Conservation (phyloP, 2,888 invertebrate species). For the Pachydiplax longipennis region DNA sequence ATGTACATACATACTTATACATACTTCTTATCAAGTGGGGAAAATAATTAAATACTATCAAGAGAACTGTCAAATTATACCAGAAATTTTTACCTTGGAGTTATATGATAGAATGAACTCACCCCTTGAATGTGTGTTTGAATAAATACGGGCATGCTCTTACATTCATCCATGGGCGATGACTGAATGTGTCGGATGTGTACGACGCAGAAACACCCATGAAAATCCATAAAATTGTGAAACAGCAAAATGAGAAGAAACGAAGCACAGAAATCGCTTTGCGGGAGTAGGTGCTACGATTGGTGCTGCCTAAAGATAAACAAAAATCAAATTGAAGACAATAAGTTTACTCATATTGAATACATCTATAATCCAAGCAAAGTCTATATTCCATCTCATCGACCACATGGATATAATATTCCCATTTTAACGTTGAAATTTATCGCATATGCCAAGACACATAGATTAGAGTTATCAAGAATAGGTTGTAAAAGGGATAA, state of each 20-base stretch:
- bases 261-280: background rate
- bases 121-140: background rate
- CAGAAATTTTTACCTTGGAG: background rate
- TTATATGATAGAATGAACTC: background rate
- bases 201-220: background rate
- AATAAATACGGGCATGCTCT: constrained; percentile 1
- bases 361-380: too few relatives aligned
- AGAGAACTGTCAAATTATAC: too few relatives aligned
- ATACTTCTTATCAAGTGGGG: too few relatives aligned
- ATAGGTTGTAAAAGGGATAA: too few relatives aligned
- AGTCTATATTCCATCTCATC: background rate
- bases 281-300: background rate
- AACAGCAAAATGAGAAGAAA: background rate
- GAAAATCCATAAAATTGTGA: constrained; percentile 12
- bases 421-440: too few relatives aligned
- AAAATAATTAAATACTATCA: too few relatives aligned
- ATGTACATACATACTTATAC: too few relatives aligned
- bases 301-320: background rate
- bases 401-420: background rate
- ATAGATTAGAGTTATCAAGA: too few relatives aligned
- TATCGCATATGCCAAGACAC: too few relatives aligned
- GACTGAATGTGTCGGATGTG: background rate
- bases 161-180: background rate
- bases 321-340: background rate
- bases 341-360: background rate